Evolutionary conservation across 2,888 invertebrate genomes (phyloP), one percentile per base, ranked within the genome.

Genomic region (Laothoe populi): DNA sequence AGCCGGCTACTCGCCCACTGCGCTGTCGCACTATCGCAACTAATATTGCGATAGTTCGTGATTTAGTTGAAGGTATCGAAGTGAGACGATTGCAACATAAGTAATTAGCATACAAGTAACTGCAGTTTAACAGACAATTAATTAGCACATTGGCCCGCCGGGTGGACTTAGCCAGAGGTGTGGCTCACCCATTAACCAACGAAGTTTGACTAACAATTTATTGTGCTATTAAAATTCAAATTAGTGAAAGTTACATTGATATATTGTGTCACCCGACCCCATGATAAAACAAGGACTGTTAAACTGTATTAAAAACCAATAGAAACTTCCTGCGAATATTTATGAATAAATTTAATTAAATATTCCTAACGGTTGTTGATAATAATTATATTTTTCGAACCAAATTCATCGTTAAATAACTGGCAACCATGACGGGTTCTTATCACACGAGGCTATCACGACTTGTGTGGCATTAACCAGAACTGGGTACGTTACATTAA

Each of bases 181-280:
- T 69, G 73, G 67, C 74, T 74, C 69, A 74, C 80, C 77, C 75
- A 79, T 77, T 79, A 77, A 73, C 71, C 70, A 70, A 69, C 65
- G 68, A 66, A 70, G 75, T 71, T 77, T 69, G 69, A 60, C 72
- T 57, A 61, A 65, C 73, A 72, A 83, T 82, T 82, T 80, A 83
- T 80, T 66, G 64, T 61, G 71, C 77, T 75, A 82, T 84, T 82
- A 82, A 78, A 79, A 84, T 85, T 83, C 76, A 82, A 83, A 85
- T 83, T 78, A 83, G 84, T 77, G 80, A 82, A 85, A 85, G 83
- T 77, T 73, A 73, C 46, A 24, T 58, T 62, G 42, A 49, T 42
- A 60, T 31, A 53, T 19, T 38, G 31, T 60, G 70, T 71, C 70
- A 69, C 66, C 63, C 64, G 66, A 65, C 63, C 60, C n/a, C 48